These are phyloP conservation scores for Lanistes nyassanus DNA, from an alignment of 1,140 invertebrate genomes.

Conservation along the genomic window DNA sequence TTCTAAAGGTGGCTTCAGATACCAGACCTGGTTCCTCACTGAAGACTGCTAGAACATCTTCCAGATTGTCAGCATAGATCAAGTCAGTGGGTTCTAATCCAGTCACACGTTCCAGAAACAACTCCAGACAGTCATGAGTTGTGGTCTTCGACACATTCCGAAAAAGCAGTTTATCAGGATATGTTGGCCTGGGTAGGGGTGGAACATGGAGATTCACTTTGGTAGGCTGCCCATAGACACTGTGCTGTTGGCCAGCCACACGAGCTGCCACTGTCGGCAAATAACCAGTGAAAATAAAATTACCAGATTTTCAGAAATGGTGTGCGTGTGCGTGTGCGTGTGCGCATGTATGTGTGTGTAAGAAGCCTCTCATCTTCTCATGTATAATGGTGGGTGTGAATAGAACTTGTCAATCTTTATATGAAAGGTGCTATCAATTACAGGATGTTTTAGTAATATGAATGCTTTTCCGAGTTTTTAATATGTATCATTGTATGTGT, in stretches of 20 bases:
- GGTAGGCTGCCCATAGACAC: not conserved
- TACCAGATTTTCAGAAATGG: no score
- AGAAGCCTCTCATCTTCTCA: no score
- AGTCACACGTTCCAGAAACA: slow-evolving; percentile 34
- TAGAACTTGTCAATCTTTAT: no score
- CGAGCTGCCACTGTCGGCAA: slow-evolving; percentile 11
- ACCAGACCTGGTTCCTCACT: slow-evolving; percentile 9
- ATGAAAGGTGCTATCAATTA: no score
- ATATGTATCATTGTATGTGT: no score
- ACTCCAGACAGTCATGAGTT: slow-evolving; percentile 31
- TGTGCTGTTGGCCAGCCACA: not conserved
- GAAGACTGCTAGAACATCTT: slow-evolving; percentile 24
- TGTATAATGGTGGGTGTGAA: no score
- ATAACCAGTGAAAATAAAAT: no score
- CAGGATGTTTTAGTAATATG: no score
- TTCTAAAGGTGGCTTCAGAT: no score
- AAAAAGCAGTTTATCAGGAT: slow-evolving; percentile 29
- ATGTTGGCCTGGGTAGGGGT: slow-evolving; percentile 17
- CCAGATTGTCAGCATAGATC: slow-evolving; percentile 30
- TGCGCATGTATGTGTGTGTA: no score
- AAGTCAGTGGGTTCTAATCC: slow-evolving; percentile 18
- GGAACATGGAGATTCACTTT: not conserved
- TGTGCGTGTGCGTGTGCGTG: no score
- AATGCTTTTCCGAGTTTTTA: no score
- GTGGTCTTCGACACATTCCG: slow-evolving; percentile 27